Conservation (phyloP, 2,113 vertebrate species). For the Eonycteris spelaea region DNA sequence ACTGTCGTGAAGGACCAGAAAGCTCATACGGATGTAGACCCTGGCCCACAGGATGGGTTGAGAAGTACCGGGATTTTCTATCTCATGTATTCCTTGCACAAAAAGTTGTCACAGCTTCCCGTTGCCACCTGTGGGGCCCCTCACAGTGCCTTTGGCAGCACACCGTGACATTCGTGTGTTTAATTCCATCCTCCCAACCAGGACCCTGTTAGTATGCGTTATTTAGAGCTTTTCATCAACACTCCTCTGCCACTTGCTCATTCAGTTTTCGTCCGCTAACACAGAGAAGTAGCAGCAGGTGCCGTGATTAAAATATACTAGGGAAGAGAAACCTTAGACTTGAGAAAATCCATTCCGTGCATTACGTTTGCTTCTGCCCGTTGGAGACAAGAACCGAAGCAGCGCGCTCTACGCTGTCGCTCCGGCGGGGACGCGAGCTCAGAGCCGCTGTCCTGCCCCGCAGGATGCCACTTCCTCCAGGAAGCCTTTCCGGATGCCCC, state of each 20-base stretch:
- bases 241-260: constrained; percentile 12
- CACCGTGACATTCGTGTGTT: too few species aligned
- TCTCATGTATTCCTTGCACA: background rate
- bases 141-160: background rate
- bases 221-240: constrained; percentile 25
- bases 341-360: background rate
- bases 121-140: rapidly evolving
- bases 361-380: background rate
- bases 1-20: background rate
- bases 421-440: too few species aligned
- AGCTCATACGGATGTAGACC: background rate
- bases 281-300: constrained; percentile 42
- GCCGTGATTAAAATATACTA: constrained; percentile 39
- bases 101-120: too few species aligned
- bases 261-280: constrained; percentile 36
- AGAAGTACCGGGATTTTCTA: background rate
- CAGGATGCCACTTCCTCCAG: rapidly evolving
- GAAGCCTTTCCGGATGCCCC: rapidly evolving
- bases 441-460: rapidly evolving
- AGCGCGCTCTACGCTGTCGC: background rate
- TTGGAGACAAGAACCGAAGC: background rate
- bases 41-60: background rate
- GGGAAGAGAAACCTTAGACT: background rate
- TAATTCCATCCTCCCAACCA: background rate
- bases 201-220: background rate